Conservation (phyloP, 2,797 vertebrate genomes). For the Leptoclinus maculatus region DNA sequence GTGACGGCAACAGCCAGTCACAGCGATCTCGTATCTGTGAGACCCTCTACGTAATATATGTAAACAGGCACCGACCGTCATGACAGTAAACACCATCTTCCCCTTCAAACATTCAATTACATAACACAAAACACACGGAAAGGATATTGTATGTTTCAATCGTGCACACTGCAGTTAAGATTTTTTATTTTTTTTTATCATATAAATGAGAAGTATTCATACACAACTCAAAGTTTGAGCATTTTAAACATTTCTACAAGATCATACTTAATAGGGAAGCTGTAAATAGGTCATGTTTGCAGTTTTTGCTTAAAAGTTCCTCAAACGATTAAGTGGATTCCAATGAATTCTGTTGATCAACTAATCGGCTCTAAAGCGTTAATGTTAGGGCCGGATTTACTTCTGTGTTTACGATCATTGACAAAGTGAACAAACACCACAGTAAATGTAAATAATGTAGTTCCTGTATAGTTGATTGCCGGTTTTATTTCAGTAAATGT, state of each 20-base stretch:
- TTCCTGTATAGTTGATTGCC: background rate
- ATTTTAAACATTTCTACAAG: background rate
- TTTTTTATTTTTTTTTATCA: background rate
- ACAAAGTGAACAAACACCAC: background rate
- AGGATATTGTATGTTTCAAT: slow-evolving; percentile 2
- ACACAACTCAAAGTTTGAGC: background rate
- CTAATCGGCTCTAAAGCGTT: background rate
- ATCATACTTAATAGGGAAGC: background rate
- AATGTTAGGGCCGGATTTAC: too few species aligned
- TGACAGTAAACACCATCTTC: slow-evolving; percentile 33
- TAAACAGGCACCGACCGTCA: slow-evolving; percentile 49
- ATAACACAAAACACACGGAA: slow-evolving; percentile 22
- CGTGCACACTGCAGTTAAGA: background rate
- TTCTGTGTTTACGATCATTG: background rate
- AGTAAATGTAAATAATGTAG: background rate
- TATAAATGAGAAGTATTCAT: background rate
- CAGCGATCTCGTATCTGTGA: slow-evolving; percentile 7
- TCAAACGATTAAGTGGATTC: background rate
- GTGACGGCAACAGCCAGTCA: background rate
- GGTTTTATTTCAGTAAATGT: background rate
- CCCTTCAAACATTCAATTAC: slow-evolving; percentile 10
- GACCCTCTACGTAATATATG: slow-evolving; percentile 20
- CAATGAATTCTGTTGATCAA: background rate
- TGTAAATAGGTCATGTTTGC: background rate
- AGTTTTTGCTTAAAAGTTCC: background rate